Percentiles rank a stretch among this genome's conserved stretches.
phyloP scores from a whole-genome alignment of 2,888 invertebrate species.

The Encarsia formosa region DNA sequence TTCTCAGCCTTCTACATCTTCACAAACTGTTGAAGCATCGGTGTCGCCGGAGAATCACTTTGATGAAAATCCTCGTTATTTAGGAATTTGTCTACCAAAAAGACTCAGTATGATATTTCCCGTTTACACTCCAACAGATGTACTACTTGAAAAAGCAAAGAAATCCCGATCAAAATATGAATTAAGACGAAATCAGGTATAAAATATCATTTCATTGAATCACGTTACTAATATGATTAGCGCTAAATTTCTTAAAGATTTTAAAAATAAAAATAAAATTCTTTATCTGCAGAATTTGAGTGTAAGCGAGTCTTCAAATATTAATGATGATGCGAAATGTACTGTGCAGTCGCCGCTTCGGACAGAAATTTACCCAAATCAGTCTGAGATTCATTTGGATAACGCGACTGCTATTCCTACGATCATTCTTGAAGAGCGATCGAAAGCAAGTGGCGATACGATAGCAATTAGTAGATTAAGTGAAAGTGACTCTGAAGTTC shows the following conservation, averaged over 20 bases:
- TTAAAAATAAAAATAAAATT: too few species aligned
- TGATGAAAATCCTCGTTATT: constrained; percentile 59
- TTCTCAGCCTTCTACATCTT: too few species aligned
- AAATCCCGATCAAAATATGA: not conserved
- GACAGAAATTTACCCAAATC: constrained; percentile 16
- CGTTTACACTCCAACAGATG: constrained; percentile 22
- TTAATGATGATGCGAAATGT: constrained; percentile 10
- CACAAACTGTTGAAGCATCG: constrained; percentile 14
- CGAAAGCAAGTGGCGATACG: not conserved
- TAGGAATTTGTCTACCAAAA: constrained; percentile 72
- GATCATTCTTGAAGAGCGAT: constrained; percentile 14
- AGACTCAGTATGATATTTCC: constrained; percentile 67
- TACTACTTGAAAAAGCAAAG: constrained; percentile 17
- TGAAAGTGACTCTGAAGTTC: constrained; percentile 15
- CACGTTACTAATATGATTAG: not conserved
- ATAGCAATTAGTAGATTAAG: constrained; percentile 6
- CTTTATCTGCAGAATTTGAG: constrained; percentile 10
- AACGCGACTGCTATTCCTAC: constrained; percentile 19
- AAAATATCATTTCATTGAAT: too few species aligned
- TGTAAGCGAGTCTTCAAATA: constrained; percentile 14
- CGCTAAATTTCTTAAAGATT: too few species aligned
- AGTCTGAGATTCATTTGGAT: constrained; percentile 7
- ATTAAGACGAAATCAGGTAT: not conserved
- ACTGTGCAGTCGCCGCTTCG: not conserved
- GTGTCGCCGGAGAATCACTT: constrained; percentile 46